Base-by-base conservation (phyloP, 2,888 invertebrate species). In the Panopea generosa region DNA sequence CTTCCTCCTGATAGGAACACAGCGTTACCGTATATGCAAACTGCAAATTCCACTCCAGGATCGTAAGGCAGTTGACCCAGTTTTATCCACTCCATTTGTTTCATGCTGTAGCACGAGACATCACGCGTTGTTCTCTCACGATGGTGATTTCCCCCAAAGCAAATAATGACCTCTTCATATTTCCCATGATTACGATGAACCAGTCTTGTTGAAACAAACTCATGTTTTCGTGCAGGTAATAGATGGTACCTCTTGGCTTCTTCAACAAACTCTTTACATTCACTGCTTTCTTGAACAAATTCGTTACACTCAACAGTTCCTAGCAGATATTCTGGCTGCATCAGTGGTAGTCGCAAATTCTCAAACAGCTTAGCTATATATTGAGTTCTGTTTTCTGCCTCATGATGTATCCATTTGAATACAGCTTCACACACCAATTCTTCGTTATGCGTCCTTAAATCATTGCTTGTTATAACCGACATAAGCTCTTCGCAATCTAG, bases 241-340 rank as follows among this genome's bases (percentile, higher is more conserved):
- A 84, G 72, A 47, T 86, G 86, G 57, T 82, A 86, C 0, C 84
- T 65, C 18, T 83, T 84, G 7, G 86, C 84, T 63, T 86, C 86
- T 14, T 84, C 82, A 9, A 86, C 20, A 29, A 78, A 63, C 20
- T 61, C 68, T 49, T 63, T 77, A 45, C 84, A 86, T 2, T 60
- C 33, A 6, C 55, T 24, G 24, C 63, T 78, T 9, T 72, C 59
- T 27, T 49, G 49, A 6, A 84, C 60, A 14, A 77, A 29, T 9
- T 40, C n/a, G 27, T 71, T 47, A 11, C 29, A 52, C 20, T 82
- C 83, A 9, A 81, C 9, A 9, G 47, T 59, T 95, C n/a, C n/a
- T n/a, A n/a, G n/a, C n/a, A n/a, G n/a, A n/a, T n/a, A n/a, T n/a
- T n/a, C n/a, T n/a, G n/a, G n/a, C n/a, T n/a, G n/a, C n/a, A n/a